Evolutionary conservation across 2,113 vertebrate species (phyloP).

Genomic region (Alethe diademata): DNA sequence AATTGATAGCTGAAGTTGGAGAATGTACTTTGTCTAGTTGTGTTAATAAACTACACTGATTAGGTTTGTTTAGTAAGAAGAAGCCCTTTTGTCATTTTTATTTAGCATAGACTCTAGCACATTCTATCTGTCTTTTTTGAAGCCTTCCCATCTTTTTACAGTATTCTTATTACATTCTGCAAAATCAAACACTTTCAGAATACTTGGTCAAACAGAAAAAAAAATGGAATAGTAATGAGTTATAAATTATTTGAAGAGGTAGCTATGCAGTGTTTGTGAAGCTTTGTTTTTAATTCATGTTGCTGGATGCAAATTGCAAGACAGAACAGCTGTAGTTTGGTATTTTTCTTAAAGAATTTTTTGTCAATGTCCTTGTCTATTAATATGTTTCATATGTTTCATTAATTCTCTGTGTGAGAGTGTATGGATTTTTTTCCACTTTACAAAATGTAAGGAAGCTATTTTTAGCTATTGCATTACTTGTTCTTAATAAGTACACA

Average conservation of each 20-base stretch:
- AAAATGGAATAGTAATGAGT: background rate
- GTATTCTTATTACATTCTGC: background rate
- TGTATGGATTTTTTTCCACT: background rate
- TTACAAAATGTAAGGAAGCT: background rate
- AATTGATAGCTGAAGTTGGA: conserved; percentile 49
- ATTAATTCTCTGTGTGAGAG: background rate
- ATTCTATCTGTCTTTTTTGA: background rate
- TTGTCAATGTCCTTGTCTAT: background rate
- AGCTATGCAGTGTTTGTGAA: background rate
- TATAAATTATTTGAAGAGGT: background rate
- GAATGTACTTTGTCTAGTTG: conserved; percentile 37
- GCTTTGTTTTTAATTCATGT: background rate
- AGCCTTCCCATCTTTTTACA: background rate
- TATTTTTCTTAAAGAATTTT: background rate
- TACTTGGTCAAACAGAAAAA: background rate
- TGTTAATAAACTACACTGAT: conserved; percentile 62
- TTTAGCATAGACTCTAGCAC: conserved; percentile 29
- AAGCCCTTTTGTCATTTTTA: conserved; percentile 39
- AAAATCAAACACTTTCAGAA: background rate
- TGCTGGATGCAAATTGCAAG: background rate
- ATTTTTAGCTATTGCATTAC: background rate
- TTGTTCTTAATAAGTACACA: background rate
- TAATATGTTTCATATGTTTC: background rate
- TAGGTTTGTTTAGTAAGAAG: conserved; percentile 58
- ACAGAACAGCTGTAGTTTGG: background rate